A percentile compares a stretch with the other conserved stretches of the same genome.
Evolutionary conservation across 2,113 vertebrate genomes (phyloP).

Genomic region (Tapirus terrestris): DNA sequence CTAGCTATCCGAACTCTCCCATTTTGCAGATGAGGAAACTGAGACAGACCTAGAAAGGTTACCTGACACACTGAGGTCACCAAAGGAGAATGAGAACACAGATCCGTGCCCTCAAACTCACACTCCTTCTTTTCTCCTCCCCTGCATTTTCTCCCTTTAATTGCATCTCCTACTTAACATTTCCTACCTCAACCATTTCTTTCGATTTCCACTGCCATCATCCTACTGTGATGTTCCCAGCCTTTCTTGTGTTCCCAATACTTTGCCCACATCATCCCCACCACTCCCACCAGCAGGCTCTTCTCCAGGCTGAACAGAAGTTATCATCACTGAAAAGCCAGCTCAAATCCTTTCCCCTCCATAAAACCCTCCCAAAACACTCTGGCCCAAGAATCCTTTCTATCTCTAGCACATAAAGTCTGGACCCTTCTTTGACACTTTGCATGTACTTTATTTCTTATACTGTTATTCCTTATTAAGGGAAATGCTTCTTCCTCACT

Average conservation of each 20-base stretch:
- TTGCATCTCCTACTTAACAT: not conserved
- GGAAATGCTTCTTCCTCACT: not conserved
- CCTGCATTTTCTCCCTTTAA: not conserved
- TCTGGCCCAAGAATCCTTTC: not conserved
- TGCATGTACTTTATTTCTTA: not conserved
- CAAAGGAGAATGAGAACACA: not conserved
- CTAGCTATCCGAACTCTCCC: not conserved
- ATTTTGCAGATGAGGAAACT: not conserved
- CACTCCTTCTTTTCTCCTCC: not conserved
- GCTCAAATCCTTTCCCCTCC: not conserved
- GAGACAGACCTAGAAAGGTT: not conserved
- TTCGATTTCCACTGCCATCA: not conserved
- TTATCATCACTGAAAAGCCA: not conserved
- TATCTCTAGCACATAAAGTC: not conserved
- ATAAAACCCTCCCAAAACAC: not conserved
- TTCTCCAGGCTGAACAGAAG: not conserved
- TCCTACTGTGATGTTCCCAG: too few species aligned
- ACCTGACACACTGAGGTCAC: not conserved
- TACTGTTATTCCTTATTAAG: not conserved
- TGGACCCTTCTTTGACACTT: not conserved
- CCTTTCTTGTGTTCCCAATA: not conserved
- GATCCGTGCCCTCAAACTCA: not conserved
- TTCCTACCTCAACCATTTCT: not conserved
- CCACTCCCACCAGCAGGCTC: not conserved
- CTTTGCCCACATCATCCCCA: not conserved